phyloP scores from a whole-genome alignment of 1,140 invertebrate genomes.

The Coenobita brevimanus region DNA sequence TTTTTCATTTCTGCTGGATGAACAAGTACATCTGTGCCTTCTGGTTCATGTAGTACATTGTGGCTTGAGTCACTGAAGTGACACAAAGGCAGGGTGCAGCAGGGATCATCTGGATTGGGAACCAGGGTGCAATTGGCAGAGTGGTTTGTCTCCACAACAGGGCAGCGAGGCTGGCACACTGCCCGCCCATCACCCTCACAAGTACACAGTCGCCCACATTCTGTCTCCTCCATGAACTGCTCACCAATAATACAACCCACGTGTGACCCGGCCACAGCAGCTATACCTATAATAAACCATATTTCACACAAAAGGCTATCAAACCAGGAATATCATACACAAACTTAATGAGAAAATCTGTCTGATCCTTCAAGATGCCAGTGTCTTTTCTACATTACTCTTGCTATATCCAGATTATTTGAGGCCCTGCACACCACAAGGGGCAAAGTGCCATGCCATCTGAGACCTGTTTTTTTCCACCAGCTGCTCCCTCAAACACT shows the following conservation, averaged over 20 bases:
- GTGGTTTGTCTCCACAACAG: not conserved
- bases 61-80: not conserved
- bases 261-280: not conserved
- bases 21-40: not conserved
- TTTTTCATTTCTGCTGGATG: no score
- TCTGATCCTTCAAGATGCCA: no score
- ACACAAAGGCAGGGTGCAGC: constrained; percentile 34
- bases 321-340: no score
- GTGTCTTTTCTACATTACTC: no score
- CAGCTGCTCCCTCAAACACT: no score
- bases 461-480: no score
- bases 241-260: constrained; percentile 20
- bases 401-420: no score
- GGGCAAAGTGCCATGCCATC: no score
- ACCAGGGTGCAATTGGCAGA: constrained; percentile 23
- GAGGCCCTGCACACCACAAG: no score
- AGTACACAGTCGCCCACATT: constrained; percentile 30
- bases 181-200: constrained; percentile 21
- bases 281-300: constrained; percentile 40
- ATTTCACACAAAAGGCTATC: no score
- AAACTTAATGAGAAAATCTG: no score
- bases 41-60: not conserved
- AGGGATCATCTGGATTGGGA: constrained; percentile 42
- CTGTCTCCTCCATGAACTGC: constrained; percentile 39
- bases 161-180: constrained; percentile 40